These are phyloP conservation scores for Cabera pusaria DNA, from an alignment of 2,888 invertebrate genomes.

Conservation along the genomic window DNA sequence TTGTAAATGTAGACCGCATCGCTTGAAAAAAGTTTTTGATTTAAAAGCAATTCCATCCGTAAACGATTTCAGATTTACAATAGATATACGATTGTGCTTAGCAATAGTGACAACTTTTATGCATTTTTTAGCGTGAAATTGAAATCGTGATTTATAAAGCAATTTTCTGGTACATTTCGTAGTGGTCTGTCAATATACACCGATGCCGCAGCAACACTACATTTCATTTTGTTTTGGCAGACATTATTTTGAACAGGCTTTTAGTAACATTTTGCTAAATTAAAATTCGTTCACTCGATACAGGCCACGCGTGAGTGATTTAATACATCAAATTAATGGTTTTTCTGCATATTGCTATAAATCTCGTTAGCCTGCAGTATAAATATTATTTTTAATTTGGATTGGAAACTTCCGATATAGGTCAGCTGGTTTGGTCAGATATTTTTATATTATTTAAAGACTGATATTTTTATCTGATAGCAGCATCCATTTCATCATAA, in stretches of 20 bases:
- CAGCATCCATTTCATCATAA: no score
- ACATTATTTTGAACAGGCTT: conserved; percentile 34
- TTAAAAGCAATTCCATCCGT: conserved; percentile 8
- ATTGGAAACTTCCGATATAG: no score
- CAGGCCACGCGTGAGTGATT: conserved; percentile 8
- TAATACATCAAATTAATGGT: conserved; percentile 15
- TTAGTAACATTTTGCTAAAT: conserved; percentile 38
- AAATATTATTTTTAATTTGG: no score
- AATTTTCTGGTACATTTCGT: conserved; percentile 33
- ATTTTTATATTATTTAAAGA: no score
- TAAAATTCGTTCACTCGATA: conserved; percentile 34
- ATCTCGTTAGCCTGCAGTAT: no score
- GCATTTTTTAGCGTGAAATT: conserved; percentile 14
- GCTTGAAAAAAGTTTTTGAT: no score
- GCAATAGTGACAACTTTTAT: conserved; percentile 7
- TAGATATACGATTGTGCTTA: conserved; percentile 7
- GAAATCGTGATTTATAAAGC: conserved; percentile 35
- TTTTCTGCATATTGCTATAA: no score
- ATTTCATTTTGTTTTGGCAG: conserved; percentile 40
- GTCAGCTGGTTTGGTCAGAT: no score
- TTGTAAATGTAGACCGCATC: no score
- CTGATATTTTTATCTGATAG: no score
- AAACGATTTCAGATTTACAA: conserved; percentile 1
- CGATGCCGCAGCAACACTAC: conserved; percentile 29
- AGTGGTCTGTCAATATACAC: conserved; percentile 39